Evolutionary conservation across 2,888 invertebrate species (phyloP).

Genomic region (Philaethria dido): DNA sequence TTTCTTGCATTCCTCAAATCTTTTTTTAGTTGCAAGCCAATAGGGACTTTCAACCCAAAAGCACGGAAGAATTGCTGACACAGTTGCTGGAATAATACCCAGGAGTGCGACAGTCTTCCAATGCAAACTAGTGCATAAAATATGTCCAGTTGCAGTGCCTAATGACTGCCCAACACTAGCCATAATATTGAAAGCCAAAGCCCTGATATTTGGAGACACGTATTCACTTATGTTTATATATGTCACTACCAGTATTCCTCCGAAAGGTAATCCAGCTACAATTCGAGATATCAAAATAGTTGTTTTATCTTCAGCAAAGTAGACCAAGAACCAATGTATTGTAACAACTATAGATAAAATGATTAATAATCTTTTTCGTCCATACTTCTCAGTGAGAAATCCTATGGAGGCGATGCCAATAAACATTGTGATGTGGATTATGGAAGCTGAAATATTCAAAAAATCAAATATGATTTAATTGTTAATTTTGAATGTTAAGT

Average conservation of each 20-base stretch:
- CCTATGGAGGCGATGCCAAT: constrained; percentile 30
- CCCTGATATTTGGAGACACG: constrained; percentile 35
- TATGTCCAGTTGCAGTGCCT: constrained; percentile 42
- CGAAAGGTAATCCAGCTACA: constrained; percentile 43
- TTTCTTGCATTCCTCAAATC: constrained; percentile 40
- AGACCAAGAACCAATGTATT: constrained; percentile 41
- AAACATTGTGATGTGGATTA: constrained; percentile 33
- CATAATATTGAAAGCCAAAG: constrained; percentile 36
- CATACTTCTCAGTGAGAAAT: constrained; percentile 39
- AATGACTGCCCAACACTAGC: constrained; percentile 37
- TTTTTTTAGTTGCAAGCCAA: constrained; percentile 46
- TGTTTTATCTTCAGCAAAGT: constrained; percentile 33
- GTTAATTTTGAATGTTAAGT: too few relatives aligned
- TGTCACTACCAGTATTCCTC: constrained; percentile 38
- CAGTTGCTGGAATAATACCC: constrained; percentile 40
- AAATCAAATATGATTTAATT: too few relatives aligned
- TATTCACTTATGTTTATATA: constrained; percentile 37
- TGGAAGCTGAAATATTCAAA: constrained; percentile 39
- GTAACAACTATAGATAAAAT: constrained; percentile 37
- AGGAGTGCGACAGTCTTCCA: constrained; percentile 46
- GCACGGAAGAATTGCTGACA: constrained; percentile 39
- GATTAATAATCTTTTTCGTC: constrained; percentile 35
- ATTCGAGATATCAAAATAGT: constrained; percentile 39
- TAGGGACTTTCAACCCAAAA: constrained; percentile 48
- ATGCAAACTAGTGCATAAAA: constrained; percentile 42